Base-by-base conservation (phyloP, 2,888 invertebrate species). In the Cyclophora punctaria region DNA sequence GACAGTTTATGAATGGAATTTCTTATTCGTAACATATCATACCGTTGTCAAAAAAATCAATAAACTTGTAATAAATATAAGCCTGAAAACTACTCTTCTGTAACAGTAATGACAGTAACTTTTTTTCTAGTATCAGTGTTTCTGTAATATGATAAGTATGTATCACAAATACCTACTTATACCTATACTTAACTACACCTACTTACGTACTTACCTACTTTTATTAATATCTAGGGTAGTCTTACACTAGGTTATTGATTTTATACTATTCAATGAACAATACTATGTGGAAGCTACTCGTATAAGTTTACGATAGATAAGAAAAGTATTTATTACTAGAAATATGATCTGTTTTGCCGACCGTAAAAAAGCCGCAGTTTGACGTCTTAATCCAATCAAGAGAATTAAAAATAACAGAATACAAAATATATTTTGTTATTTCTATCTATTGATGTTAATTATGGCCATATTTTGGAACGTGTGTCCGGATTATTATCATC, bases 351-450 rank as follows among this genome's bases (percentile, higher is more conserved):
- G 77, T 81, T 85, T 67, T 87, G 83, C 77, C 60, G 76, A 83
- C 85, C 82, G 77, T 87, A 64, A 63, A 71, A 61, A 57, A 59
- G 66, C 71, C 79, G 70, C 73, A 69, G 77, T 80, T 83, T 83
- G 82, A 88, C 82, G 80, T 86, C 87, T 85, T 83, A 86, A 87
- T 87, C 83, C 77, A 84, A 85, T 84, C 85, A 82, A 67, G 69
- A 62, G 73, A 82, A 44, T 44, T 7, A 44, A 44, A 33, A 44
- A 44, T 7, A 44, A 44, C 20, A 33, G 44, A 20, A 44, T 44
- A 7, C 20, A 4, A 42, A 4, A 43, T 20, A 68, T 80, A 72
- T 68, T 64, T 56, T 50, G 60, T 62, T 69, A 20, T 20, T 20
- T 20, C 20, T 20, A 20, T 20, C 20, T 20, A 20, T 20, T 20